Base-by-base conservation (phyloP, 2,888 invertebrate species). In the Catocala nupta region DNA sequence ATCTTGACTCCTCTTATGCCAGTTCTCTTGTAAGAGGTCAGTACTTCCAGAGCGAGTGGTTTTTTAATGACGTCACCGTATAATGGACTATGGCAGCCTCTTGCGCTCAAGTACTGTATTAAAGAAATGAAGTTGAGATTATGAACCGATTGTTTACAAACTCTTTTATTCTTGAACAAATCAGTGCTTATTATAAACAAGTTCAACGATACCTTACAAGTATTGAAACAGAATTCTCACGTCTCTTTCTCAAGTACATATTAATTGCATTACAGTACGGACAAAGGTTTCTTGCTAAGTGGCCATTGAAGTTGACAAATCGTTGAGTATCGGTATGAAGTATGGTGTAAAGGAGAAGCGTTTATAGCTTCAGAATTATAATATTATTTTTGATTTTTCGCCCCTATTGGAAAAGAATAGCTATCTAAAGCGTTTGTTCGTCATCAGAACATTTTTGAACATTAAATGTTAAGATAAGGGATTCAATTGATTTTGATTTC, bases 261-360 rank as follows among this genome's bases (percentile, higher is more conserved):
- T 72, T 72, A 72, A 70, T 72, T 67, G 66, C 65, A 53, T 48
- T 48, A 70, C 63, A 68, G 45, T 62, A 50, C 59, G 48, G 48
- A 69, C 63, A 70, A 70, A 64, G 59, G 66, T 59, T 59, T 61
- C 53, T 65, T 50, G 47, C 57, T 66, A 69, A 73, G 67, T 71
- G 73, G 61, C 67, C 47, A 59, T 73, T 66, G 77, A 67, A 63
- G 66, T 63, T 72, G 75, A 75, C 79, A 74, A 78, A 78, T 77
- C 58, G 64, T 66, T 71, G 58, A 64, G 69, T 67, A 74, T 66
- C 59, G 69, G 62, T 58, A 63, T 56, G 43, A 49, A 13, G 47
- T 6, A 10, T 65, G 77, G 78, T 63, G 8, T 50, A 78, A 75
- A 68, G 44, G 0, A 61, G 5, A 59, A 65, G 55, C 39, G 5